Conservation (phyloP, 2,797 vertebrate species). For the Borostomias antarcticus region DNA sequence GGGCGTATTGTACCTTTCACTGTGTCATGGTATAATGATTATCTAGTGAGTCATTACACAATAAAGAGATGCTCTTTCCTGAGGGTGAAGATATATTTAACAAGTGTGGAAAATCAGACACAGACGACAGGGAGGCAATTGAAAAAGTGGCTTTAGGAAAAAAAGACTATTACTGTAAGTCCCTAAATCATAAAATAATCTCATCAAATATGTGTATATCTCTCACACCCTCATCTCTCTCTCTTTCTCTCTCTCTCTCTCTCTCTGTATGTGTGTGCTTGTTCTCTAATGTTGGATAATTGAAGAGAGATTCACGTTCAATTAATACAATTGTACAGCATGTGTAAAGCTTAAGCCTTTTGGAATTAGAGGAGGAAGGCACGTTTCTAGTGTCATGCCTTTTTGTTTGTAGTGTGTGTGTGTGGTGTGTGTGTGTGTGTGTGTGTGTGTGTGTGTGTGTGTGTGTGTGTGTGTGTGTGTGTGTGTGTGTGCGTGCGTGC, state of each 20-base stretch:
- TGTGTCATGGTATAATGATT: not conserved
- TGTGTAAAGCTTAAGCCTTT: not conserved
- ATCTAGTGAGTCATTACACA: conserved; percentile 9
- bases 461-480: not conserved
- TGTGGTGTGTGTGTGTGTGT: conserved; percentile 9
- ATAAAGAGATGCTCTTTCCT: not conserved
- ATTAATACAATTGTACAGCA: not conserved
- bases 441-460: not conserved
- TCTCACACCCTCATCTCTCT: no score
- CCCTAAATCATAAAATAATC: not conserved
- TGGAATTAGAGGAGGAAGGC: not conserved
- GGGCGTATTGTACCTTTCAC: not conserved
- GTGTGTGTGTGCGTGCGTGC: not conserved
- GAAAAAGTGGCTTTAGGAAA: not conserved
- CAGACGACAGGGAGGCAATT: not conserved
- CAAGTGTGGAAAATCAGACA: conserved; percentile 10
- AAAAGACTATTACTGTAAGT: conserved; percentile 10
- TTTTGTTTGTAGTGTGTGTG: not conserved
- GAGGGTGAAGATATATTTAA: conserved; percentile 10
- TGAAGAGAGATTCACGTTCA: not conserved
- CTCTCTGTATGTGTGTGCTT: no score
- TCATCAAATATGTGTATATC: no score
- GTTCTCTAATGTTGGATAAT: conserved; percentile 6
- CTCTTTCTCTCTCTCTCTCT: no score
- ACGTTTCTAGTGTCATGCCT: not conserved